These are phyloP conservation scores for Mustela nigripes DNA, from an alignment of 2,113 vertebrate genomes.

Conservation along the genomic window DNA sequence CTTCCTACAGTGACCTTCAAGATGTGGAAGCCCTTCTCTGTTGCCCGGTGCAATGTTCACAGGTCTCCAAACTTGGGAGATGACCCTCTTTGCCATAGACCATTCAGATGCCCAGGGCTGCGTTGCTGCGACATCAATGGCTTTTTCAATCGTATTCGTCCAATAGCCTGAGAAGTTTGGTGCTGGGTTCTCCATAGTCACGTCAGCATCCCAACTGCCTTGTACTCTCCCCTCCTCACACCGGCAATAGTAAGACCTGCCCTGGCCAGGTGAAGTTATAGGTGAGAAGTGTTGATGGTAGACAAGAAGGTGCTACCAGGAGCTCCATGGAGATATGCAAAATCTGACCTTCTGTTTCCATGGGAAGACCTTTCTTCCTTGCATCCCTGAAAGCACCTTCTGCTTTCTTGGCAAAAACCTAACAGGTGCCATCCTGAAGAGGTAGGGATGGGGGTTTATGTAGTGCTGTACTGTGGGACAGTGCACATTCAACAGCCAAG, in stretches of 20 bases:
- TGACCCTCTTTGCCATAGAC: not conserved
- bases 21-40: rapidly evolving
- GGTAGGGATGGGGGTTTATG: rapidly evolving
- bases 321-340: not conserved
- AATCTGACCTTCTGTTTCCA: not conserved
- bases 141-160: not conserved
- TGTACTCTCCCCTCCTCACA: no score
- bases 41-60: rapidly evolving
- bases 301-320: not conserved
- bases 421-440: rapidly evolving
- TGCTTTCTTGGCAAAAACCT: not conserved
- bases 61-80: no score
- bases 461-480: not conserved
- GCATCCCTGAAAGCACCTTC: not conserved
- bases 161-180: not conserved
- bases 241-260: not conserved
- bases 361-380: not conserved
- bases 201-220: rapidly evolving
- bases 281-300: not conserved
- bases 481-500: not conserved
- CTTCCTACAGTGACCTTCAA: no score
- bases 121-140: no score
- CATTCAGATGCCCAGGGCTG: not conserved
- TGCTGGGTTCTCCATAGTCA: not conserved
- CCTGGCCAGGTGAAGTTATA: not conserved